These are phyloP conservation scores for Anadara kagoshimensis DNA, from an alignment of 1,140 invertebrate species.

Conservation along the genomic window DNA sequence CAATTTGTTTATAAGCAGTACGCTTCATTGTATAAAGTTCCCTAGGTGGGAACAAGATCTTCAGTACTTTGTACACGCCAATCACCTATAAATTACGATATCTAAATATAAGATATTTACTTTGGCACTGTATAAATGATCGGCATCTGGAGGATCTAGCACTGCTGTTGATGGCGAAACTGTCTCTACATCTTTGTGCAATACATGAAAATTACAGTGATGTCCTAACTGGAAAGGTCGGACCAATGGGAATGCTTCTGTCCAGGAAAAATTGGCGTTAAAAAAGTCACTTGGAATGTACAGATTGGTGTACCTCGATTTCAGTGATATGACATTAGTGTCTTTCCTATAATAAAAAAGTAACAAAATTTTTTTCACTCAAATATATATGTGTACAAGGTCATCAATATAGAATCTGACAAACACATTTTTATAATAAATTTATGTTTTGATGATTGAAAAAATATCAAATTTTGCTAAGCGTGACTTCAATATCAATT, in stretches of 20 bases:
- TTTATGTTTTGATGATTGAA: too few relatives aligned
- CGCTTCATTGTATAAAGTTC: too few relatives aligned
- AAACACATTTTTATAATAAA: not conserved
- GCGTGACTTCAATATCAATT: too few relatives aligned
- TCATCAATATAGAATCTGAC: too few relatives aligned
- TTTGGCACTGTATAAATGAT: constrained; percentile 95
- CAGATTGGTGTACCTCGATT: constrained; percentile 89
- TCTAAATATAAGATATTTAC: constrained; percentile 75
- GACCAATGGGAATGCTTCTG: constrained; percentile 90
- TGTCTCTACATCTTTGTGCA: constrained; percentile 86
- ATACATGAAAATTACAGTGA: constrained; percentile 89
- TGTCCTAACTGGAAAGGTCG: constrained; percentile 88
- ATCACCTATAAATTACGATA: too few relatives aligned
- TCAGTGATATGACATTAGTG: constrained; percentile 87
- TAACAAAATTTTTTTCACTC: constrained; percentile 43
- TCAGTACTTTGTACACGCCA: too few relatives aligned
- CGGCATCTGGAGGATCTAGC: constrained; percentile 91
- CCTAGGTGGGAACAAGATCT: too few relatives aligned
- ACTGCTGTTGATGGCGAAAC: constrained; percentile 80
- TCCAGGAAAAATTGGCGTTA: constrained; percentile 88
- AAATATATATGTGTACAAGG: not conserved
- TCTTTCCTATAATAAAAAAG: constrained; percentile 80
- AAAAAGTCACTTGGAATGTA: constrained; percentile 98
- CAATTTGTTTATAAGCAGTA: too few relatives aligned
- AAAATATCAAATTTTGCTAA: too few relatives aligned